Base-by-base conservation (phyloP, 1,140 invertebrate species). In the Cecropterus lyciades region DNA sequence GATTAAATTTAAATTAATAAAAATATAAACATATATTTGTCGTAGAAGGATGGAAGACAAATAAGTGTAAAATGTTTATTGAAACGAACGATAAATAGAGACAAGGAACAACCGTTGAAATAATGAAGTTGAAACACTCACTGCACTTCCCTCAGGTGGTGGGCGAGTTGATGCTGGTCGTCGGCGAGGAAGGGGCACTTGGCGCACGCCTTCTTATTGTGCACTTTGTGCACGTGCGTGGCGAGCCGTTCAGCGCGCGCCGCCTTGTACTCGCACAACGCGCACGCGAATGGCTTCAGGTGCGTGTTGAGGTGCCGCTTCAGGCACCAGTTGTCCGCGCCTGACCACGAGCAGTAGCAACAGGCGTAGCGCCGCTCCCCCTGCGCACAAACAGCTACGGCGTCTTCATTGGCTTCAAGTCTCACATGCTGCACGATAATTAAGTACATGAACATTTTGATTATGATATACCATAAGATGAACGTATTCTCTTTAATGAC, bases 291-390 rank as follows among this genome's bases (percentile, higher is more conserved):
- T 13, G 97, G 97, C 87, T 98, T 98, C 75, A 98, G 94, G 88
- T 98, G 97, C 13, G 97, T 98, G 90, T 98, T 98, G 53, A 98
- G 93, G 85, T 98, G 97, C 7, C 97, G 93, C 87, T 98, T 98
- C 53, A 98, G 91, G 73, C 97, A 98, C 97, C 97, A 98, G 80
- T 98, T 98, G 89, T 98, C 97, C n/a, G 97, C 97, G 0, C 97
- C 97, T 13, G 95, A 96, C 97, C 97, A 98, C 1, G 97, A 94
- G 86, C 97, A 98, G 81, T 97, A 98, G 74, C 96, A 96, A 87
- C 97, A 98, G 49, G 95, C 95, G 87, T 97, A 98, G 73, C 96
- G 91, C 67, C 94, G 93, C 76, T 94, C 93, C 6, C 93, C 93
- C 84, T 93, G 87, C 46, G 43, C 52, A 37, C 5, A 9, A 11